A percentile compares a stretch with the other conserved stretches of the same genome.
phyloP scores from a whole-genome alignment of 2,888 invertebrate species.

The Mimumesa dahlbomi region DNA sequence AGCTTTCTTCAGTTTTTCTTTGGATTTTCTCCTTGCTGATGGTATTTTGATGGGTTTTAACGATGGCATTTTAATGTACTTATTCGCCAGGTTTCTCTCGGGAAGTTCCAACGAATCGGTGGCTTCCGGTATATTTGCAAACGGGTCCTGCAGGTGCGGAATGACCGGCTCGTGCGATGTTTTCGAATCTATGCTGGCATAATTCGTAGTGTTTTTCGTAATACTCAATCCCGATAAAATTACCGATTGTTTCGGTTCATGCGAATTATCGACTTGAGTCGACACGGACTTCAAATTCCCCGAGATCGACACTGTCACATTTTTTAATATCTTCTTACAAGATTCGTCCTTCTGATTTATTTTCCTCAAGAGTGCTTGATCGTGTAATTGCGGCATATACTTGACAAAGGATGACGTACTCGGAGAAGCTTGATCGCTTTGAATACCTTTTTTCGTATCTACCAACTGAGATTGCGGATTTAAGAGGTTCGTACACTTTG shows the following conservation, averaged over 20 bases:
- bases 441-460: slow-evolving; percentile 22
- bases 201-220: slow-evolving; percentile 7
- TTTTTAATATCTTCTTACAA: slow-evolving; percentile 24
- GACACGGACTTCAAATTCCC: slow-evolving; percentile 22
- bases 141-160: not conserved
- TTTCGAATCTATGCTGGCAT: slow-evolving; percentile 8
- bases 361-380: slow-evolving; percentile 18
- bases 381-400: slow-evolving; percentile 19
- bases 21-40: slow-evolving; percentile 58
- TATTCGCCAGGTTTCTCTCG: not conserved
- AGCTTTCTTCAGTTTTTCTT: slow-evolving; percentile 57
- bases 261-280: slow-evolving; percentile 19
- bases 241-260: slow-evolving; percentile 3
- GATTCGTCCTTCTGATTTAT: slow-evolving; percentile 14
- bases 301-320: not conserved
- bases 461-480: slow-evolving; percentile 19
- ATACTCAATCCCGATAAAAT: not conserved
- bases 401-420: not conserved
- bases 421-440: not conserved
- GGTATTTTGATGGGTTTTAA: slow-evolving; percentile 35
- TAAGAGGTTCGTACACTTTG: not conserved
- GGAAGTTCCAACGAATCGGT: too few species aligned
- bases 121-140: slow-evolving; percentile 1
- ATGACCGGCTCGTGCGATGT: slow-evolving; percentile 2
- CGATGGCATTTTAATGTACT: slow-evolving; percentile 13